Evolutionary conservation across 2,888 invertebrate species (phyloP).

Genomic region (Gibbula magus): DNA sequence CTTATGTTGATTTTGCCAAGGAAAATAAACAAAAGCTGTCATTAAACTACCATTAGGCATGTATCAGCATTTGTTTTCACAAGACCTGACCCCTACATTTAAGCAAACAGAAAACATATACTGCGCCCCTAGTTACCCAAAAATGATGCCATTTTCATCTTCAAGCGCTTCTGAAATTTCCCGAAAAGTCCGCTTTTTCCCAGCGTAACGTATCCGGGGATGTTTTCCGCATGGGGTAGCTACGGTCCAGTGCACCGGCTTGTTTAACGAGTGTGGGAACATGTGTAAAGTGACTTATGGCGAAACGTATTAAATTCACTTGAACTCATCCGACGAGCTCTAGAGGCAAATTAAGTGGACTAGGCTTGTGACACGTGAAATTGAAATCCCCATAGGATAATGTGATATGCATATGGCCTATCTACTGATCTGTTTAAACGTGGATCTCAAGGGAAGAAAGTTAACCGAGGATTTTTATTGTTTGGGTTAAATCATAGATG

Average conservation of each 20-base stretch:
- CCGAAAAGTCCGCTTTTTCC: neutral
- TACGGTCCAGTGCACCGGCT: conserved; percentile 5
- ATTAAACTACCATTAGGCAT: neutral
- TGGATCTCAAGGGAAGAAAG: neutral
- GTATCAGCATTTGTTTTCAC: conserved; percentile 13
- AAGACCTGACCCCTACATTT: neutral
- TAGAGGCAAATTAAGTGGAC: conserved; percentile 11
- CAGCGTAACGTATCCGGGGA: conserved; percentile 7
- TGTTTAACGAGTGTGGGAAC: neutral
- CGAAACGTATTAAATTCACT: conserved; percentile 19
- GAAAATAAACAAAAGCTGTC: neutral
- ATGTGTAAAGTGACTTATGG: conserved; percentile 7
- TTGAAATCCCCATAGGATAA: conserved; percentile 16
- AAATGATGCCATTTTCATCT: conserved; percentile 2
- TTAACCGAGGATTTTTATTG: neutral
- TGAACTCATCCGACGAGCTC: conserved; percentile 12
- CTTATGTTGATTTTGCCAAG: neutral
- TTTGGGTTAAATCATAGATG: conserved; percentile 5
- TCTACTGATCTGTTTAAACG: neutral
- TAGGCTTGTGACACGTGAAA: conserved; percentile 26
- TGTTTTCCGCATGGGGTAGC: conserved; percentile 17
- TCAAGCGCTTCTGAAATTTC: neutral
- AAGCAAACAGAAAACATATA: neutral
- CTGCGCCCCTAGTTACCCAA: neutral
- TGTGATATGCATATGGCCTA: neutral